These are phyloP conservation scores for Bos indicus DNA, from an alignment of 2,113 vertebrate genomes.

Conservation along the genomic window DNA sequence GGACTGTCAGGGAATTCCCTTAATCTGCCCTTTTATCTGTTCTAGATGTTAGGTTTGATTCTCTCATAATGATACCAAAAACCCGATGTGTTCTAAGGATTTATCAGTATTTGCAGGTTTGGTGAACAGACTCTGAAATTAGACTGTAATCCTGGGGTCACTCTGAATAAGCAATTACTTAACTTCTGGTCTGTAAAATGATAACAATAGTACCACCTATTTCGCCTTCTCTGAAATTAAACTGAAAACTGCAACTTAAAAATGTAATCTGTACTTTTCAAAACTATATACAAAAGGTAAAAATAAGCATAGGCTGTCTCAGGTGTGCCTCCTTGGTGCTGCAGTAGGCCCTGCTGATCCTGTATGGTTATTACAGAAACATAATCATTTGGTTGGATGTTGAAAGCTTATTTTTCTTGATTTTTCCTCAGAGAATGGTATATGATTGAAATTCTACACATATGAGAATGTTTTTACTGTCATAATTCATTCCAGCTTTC, in stretches of 20 bases:
- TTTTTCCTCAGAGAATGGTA: background rate
- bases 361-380: background rate
- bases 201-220: background rate
- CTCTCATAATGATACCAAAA: background rate
- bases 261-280: background rate
- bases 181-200: background rate
- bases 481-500: constrained; percentile 15
- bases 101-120: background rate
- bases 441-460: background rate
- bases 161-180: background rate
- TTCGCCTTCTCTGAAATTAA: background rate
- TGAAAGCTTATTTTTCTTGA: background rate
- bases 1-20: background rate
- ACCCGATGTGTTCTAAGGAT: background rate
- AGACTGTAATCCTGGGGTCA: background rate
- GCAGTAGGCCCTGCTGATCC: background rate
- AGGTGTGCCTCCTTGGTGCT: background rate
- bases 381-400: background rate
- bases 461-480: background rate
- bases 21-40: background rate
- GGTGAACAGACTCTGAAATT: background rate
- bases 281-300: background rate
- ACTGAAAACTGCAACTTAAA: background rate
- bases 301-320: background rate
- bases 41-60: background rate